Percentiles rank a stretch among this genome's conserved stretches.
phyloP scores from a whole-genome alignment of 1,140 invertebrate species.

The Drosophila orena region DNA sequence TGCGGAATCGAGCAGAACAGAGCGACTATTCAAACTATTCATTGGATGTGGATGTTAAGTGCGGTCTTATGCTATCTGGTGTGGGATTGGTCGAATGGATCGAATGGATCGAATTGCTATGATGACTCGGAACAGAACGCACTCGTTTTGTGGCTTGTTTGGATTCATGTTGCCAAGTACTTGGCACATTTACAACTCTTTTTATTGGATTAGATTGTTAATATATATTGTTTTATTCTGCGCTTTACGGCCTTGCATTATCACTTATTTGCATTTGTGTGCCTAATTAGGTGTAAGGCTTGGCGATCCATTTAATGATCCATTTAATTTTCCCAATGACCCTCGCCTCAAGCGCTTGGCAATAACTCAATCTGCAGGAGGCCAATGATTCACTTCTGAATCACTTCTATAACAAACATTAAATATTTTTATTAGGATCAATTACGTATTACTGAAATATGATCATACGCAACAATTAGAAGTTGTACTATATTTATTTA shows the following conservation, averaged over 20 bases:
- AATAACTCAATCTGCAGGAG: constrained; percentile 27
- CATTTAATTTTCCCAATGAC: constrained; percentile 8
- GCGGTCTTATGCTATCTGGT: not conserved
- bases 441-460: too few relatives aligned
- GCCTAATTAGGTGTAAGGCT: constrained; percentile 32
- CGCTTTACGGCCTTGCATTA: constrained; percentile 31
- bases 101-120: constrained; percentile 22
- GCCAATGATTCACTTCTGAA: constrained; percentile 5
- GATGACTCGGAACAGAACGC: not conserved
- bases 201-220: constrained; percentile 58
- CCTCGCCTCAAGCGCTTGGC: not conserved
- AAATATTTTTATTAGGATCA: too few relatives aligned
- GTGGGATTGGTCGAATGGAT: constrained; percentile 25
- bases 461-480: too few relatives aligned
- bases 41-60: constrained; percentile 1
- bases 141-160: constrained; percentile 35
- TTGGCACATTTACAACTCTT: constrained; percentile 54
- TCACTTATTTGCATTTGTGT: constrained; percentile 8
- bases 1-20: constrained; percentile 12
- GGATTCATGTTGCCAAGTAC: constrained; percentile 28
- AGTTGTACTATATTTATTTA: too few relatives aligned
- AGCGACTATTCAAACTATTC: constrained; percentile 18
- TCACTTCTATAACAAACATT: too few relatives aligned
- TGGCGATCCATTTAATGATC: constrained; percentile 10
- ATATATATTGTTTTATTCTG: constrained; percentile 43